These are phyloP conservation scores for Oophaga pumilio DNA, from an alignment of 2,113 vertebrate species.

Conservation along the genomic window DNA sequence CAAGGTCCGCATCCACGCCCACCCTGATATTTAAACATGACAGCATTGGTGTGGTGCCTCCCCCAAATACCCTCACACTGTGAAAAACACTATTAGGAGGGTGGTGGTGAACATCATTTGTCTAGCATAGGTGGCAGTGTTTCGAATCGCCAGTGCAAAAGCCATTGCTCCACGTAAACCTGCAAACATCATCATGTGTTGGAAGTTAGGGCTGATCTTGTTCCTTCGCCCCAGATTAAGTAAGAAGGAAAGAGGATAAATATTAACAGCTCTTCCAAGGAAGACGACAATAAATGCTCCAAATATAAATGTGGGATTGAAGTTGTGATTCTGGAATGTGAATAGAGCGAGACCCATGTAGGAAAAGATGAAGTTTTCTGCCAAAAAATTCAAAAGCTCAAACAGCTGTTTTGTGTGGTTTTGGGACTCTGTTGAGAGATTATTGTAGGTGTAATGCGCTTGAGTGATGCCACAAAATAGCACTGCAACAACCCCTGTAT, in stretches of 20 bases:
- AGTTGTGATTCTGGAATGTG: constrained; percentile 96
- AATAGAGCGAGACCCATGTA: constrained; percentile 98
- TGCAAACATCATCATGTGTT: constrained; percentile 99
- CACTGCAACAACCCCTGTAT: constrained; percentile 97
- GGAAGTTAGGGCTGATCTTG: constrained; percentile 93
- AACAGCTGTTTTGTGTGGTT: constrained; percentile 97
- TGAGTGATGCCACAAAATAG: constrained; percentile 98
- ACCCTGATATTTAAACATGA: constrained; percentile 92
- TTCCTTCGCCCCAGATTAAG: constrained; percentile 93
- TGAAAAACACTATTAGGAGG: constrained; percentile 95
- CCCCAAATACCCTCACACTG: constrained; percentile 95
- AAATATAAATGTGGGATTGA: constrained; percentile 91
- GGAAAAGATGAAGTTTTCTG: constrained; percentile 99
- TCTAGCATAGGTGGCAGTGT: constrained; percentile 91
- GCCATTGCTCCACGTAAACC: constrained; percentile 97
- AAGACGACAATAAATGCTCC: constrained; percentile 93
- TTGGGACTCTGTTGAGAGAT: constrained; percentile 93
- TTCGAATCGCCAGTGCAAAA: constrained; percentile 93
- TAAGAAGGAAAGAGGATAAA: constrained; percentile 96
- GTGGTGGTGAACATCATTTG: constrained; percentile 98
- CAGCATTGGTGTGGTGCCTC: constrained; percentile 95
- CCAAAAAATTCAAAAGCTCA: constrained; percentile 96
- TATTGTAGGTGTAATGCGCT: constrained; percentile 97
- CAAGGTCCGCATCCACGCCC: too few relatives aligned
- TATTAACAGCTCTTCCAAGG: constrained; percentile 97